Base-by-base conservation (phyloP, 1,140 invertebrate genomes). In the Globodera ellingtonae region DNA sequence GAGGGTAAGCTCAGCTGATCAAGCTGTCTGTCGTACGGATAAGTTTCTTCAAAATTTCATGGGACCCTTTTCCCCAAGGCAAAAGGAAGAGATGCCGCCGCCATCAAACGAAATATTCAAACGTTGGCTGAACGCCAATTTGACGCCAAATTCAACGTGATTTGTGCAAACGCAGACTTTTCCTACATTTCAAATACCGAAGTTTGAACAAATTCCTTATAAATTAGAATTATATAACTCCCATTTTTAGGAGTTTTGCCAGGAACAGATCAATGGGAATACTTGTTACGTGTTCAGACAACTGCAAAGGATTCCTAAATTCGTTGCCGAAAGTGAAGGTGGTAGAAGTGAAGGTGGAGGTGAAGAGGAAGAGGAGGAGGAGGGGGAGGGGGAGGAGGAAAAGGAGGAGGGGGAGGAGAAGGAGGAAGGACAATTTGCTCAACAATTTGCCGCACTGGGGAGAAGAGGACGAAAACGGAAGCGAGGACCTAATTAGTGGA, bases 281-380 rank as follows among this genome's bases (percentile, higher is more conserved):
- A 77, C 69, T 46, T 77, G 75, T 67, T 77, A 77, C 47, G 59
- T 77, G 69, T 77, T 77, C 69, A 24, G 69, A 62, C 75, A 77
- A 46, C n/a, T 70, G n/a, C 21, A 70, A 35, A 70, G 46, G 6
- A 47, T 9, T 47, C 67, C 13, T 21, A 70, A 62, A 62, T 62
- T 62, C 10, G 18, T 62, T 6, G 56, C 15, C 56, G 56, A 62
- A 62, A 15, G 15, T 15, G 35, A 47, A 21, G 35, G n/a, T 5
- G 67, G 10, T n/a, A n/a, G n/a, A 62, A 15, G 15, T 15, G 35
- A 47, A 21, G 35, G n/a, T 5, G 67, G 10, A 70, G 56, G 15
- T 15, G 35, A 47, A 21, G 35, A 47, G 2, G 67, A 35, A 70
- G 67, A 9, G 2, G 67, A 4, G 46, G 8, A 24, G 24, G 24